Base-by-base conservation (phyloP, 2,797 vertebrate genomes). In the Rallus crepitans region DNA sequence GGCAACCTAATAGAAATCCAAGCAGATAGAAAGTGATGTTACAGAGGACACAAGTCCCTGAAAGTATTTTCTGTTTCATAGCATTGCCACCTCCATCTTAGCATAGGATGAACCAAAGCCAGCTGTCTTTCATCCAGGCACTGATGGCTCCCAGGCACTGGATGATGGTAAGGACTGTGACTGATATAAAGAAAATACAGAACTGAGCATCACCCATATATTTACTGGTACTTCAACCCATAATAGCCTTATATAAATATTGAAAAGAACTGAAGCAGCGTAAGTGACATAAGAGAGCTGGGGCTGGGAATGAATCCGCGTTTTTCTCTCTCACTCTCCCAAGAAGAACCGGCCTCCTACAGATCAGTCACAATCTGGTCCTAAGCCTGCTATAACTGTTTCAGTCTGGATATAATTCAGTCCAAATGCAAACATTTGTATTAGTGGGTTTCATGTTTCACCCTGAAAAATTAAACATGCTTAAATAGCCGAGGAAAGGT, bases 391-490 rank as follows among this genome's bases (percentile, higher is more conserved):
- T 90, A 16, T 94, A 89, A 94, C 93, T 89, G 83, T 90, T 92
- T 93, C 88, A 95, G 93, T 80, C 94, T 95, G 95, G 93, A 89
- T 96, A 96, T 96, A 96, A 96, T 95, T 97, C 94, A 96, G 90
- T 80, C 93, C 92, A 96, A 97, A 96, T 87, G 89, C 95, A 96
- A 97, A 94, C 93, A 93, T 95, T 95, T 94, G 91, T 93, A 91
- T 92, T 95, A 93, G 78, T 37, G 75, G 78, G 96, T 96, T 95
- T 97, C 96, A 92, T 48, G 90, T 97, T 97, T 96, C 96, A 96
- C 91, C 86, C 93, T 92, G 90, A 96, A 95, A 96, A 97, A 97
- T 94, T 96, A 97, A 96, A 97, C 95, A 94, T 7, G 45, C 83
- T 75, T 96, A 96, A 93, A 95, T 95, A 93, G 94, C 86, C 92